These are phyloP conservation scores for Numenius phaeopus DNA, from an alignment of 2,797 vertebrate species.

Conservation along the genomic window DNA sequence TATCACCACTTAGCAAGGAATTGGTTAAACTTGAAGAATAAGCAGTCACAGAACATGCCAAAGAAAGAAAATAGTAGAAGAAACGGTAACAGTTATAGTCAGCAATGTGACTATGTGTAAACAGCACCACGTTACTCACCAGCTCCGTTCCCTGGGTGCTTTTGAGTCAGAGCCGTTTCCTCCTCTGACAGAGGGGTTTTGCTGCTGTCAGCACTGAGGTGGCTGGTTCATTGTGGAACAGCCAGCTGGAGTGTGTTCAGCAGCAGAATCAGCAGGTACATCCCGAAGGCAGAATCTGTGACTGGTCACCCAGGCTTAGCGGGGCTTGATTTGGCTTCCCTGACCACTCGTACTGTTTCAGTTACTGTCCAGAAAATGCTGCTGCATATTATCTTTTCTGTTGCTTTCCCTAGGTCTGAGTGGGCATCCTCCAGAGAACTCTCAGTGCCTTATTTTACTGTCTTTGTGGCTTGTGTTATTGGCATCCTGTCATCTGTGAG, in stretches of 20 bases:
- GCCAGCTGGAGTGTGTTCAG: conserved; percentile 15
- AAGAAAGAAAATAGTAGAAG: background rate
- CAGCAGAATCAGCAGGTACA: background rate
- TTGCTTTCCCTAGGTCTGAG: background rate
- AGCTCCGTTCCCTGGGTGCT: background rate
- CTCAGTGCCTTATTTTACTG: background rate
- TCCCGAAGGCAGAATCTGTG: background rate
- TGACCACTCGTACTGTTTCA: background rate
- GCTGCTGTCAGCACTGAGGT: background rate
- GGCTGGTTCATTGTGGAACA: background rate
- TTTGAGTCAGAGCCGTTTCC: conserved; percentile 35
- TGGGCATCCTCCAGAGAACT: background rate
- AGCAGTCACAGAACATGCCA: background rate
- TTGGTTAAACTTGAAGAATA: background rate
- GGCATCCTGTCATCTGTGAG: background rate
- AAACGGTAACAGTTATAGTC: background rate
- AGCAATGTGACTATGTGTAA: background rate
- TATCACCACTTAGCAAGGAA: background rate
- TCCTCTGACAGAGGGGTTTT: background rate
- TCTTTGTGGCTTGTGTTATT: background rate
- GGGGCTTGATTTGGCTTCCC: background rate
- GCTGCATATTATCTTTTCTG: background rate
- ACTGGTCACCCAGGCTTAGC: background rate
- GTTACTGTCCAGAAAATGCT: background rate
- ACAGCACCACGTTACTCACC: background rate